A percentile compares a stretch with the other conserved stretches of the same genome.
Conservation (phyloP, 1,140 invertebrate species). For the Drosophila littoralis region DNA sequence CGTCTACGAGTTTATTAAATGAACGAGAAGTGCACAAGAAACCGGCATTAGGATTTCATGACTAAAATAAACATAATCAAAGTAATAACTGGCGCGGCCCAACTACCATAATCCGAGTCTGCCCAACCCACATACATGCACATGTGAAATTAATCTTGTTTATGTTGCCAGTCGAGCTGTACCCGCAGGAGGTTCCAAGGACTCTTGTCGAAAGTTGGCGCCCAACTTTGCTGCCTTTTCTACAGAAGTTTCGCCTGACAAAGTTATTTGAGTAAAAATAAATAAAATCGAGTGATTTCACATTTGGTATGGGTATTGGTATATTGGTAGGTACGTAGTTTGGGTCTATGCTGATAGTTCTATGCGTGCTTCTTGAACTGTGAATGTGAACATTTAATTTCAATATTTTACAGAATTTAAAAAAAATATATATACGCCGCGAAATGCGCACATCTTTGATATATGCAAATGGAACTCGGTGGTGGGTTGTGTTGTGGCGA, state of each 20-base stretch:
- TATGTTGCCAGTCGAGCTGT: constrained; percentile 54
- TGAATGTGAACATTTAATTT: constrained; percentile 69
- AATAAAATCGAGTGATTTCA: constrained; percentile 74
- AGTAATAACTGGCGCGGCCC: constrained; percentile 67
- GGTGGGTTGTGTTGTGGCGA: too few species aligned
- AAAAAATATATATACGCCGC: constrained; percentile 20
- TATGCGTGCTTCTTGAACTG: constrained; percentile 52
- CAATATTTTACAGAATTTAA: constrained; percentile 48
- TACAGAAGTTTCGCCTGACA: constrained; percentile 54
- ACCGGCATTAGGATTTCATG: constrained; percentile 70
- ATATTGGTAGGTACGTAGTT: constrained; percentile 32
- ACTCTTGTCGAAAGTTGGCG: constrained; percentile 67
- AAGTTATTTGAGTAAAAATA: constrained; percentile 70
- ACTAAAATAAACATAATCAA: constrained; percentile 82
- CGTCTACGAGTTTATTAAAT: constrained; percentile 70
- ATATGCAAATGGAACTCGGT: constrained; percentile 20
- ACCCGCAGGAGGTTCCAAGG: constrained; percentile 34
- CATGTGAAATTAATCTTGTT: constrained; percentile 82
- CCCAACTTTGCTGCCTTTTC: constrained; percentile 66
- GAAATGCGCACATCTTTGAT: constrained; percentile 4
- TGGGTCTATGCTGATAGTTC: constrained; percentile 38
- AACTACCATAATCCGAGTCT: not conserved
- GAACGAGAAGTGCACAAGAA: constrained; percentile 70
- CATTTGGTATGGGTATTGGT: constrained; percentile 48
- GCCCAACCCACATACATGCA: constrained; percentile 29